Percentiles rank a stretch among this genome's conserved stretches.
phyloP scores from a whole-genome alignment of 2,797 vertebrate genomes.

The Argyrosomus regius region DNA sequence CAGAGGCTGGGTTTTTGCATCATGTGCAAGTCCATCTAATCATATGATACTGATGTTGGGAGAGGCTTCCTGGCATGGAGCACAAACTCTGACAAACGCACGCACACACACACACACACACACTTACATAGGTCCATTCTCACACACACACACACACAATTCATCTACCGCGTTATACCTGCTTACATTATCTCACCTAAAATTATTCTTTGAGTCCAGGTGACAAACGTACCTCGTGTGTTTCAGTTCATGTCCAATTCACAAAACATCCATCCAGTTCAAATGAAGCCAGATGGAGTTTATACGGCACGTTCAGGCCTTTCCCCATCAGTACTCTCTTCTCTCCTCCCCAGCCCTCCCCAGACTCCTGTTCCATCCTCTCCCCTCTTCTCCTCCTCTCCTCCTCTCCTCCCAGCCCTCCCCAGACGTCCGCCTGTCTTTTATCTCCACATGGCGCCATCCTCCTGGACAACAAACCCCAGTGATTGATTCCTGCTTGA shows the following conservation, averaged over 20 bases:
- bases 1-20: conserved; percentile 71
- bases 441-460: conserved; percentile 96
- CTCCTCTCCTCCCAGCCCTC: conserved; percentile 45
- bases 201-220: neutral
- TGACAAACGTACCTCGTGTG: neutral
- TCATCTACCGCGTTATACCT: neutral
- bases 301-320: conserved; percentile 9
- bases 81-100: neutral
- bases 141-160: conserved; percentile 33
- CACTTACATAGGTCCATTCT: neutral
- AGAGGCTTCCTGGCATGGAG: conserved; percentile 77
- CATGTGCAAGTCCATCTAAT: conserved; percentile 82
- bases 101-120: conserved; percentile 11
- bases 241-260: conserved; percentile 7
- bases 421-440: conserved; percentile 88
- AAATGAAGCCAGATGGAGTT: conserved; percentile 12
- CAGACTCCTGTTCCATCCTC: neutral
- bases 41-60: conserved; percentile 81
- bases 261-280: neutral
- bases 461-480: conserved; percentile 94
- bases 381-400: neutral
- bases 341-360: neutral
- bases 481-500: conserved; percentile 99
- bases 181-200: neutral
- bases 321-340: neutral